Conservation (phyloP, 2,888 invertebrate genomes). For the Noctua comes region DNA sequence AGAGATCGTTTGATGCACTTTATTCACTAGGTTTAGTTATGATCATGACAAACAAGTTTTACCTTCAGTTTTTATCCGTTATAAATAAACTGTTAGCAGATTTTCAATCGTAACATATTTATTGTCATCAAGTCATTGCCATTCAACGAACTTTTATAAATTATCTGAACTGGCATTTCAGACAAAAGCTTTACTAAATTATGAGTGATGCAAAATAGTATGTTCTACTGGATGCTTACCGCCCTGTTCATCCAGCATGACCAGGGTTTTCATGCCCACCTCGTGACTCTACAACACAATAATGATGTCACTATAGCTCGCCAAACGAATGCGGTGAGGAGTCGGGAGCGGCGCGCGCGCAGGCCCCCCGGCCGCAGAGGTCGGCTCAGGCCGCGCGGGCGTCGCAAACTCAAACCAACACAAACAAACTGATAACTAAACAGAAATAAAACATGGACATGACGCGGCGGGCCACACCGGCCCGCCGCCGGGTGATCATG, state of each 20-base stretch:
- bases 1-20: conserved; percentile 80
- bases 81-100: conserved; percentile 86
- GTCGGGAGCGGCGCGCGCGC: conserved; percentile 79
- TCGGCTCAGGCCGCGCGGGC: conserved; percentile 76
- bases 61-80: conserved; percentile 86
- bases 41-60: conserved; percentile 84
- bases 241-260: conserved; percentile 99
- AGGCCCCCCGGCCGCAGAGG: conserved; percentile 53
- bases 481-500: conserved; percentile 74
- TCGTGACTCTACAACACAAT: conserved; percentile 98
- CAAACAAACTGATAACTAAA: conserved; percentile 86
- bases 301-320: conserved; percentile 91
- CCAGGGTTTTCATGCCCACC: conserved; percentile 99
- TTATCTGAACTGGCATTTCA: conserved; percentile 88
- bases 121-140: conserved; percentile 81
- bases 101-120: conserved; percentile 80
- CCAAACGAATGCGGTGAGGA: conserved; percentile 86
- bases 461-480: conserved; percentile 68
- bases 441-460: conserved; percentile 83
- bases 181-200: conserved; percentile 89
- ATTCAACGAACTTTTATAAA: conserved; percentile 84
- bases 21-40: conserved; percentile 82
- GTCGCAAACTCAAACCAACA: conserved; percentile 82
- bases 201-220: conserved; percentile 88
- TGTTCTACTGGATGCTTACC: conserved; percentile 95